Base-by-base conservation (phyloP, 2,888 invertebrate species). In the Drosophila neonasuta region DNA sequence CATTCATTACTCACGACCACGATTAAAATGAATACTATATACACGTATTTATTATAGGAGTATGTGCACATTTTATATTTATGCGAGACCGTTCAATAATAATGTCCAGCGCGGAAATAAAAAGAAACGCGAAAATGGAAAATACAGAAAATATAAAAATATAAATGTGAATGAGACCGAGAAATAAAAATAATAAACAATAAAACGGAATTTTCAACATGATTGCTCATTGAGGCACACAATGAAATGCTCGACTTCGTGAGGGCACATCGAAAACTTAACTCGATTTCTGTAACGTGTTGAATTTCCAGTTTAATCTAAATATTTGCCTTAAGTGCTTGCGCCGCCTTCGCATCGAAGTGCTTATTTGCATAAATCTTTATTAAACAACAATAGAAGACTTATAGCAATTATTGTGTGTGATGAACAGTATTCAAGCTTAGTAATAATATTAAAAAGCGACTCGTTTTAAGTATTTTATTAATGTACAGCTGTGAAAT, bases 321-420 rank as follows among this genome's bases (percentile, higher is more conserved):
- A 24, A 29, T 55, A 4, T 36, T 62, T 24, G 45, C 32, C 45
- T 48, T 44, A 17, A 30, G 41, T 34, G 48, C 7, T 24, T 45
- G 49, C 8, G 32, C 61, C 34, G 68, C 55, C 55, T 55, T 56
- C 41, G 11, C 1, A 9, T 17, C 11, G 6, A 48, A 29, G 17
- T 29, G 11, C 8, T 7, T 0, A 71, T 72, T 72, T 59, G 48
- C 74, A 74, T 72, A 63, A 30, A 41, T 49, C 41, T 34, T 34
- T 24, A 45, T 24, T 15, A 4, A 29, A 15, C 7, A 54, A 39
- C 45, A 51, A 17, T 20, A 30, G 7, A 9, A 15, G 24, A 10
- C 10, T 15, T 39, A 15, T 45, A 29, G 9, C 20, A 45, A 29
- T 44, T 52, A 24, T 24, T 32, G n/a, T 41, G 39, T 15, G 39